Evolutionary conservation across 2,888 invertebrate genomes (phyloP).

Genomic region (Pseudanteris insignis): DNA sequence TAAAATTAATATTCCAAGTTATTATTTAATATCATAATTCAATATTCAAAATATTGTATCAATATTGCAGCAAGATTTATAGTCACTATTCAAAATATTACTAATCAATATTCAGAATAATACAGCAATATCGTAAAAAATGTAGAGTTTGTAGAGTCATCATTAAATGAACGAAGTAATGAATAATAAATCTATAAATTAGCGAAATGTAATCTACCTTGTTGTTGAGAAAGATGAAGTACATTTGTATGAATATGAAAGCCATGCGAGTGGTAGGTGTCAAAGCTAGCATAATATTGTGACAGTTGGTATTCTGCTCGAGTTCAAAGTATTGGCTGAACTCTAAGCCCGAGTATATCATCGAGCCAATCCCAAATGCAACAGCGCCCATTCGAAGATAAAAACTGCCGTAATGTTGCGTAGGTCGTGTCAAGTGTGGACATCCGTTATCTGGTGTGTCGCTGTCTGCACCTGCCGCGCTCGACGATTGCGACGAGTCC

Average conservation of each 20-base stretch:
- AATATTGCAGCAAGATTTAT: no score
- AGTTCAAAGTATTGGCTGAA: conserved; percentile 95
- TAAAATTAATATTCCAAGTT: no score
- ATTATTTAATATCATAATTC: no score
- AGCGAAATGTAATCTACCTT: conserved; percentile 79
- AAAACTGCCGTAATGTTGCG: conserved; percentile 89
- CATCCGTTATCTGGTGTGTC: conserved; percentile 56
- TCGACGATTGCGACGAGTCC: conserved; percentile 64
- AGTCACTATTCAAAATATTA: no score
- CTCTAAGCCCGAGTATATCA: conserved; percentile 95
- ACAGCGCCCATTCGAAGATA: conserved; percentile 93
- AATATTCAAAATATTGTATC: no score
- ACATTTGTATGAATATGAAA: conserved; percentile 97
- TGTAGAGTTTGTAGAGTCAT: no score
- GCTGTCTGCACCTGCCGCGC: conserved; percentile 62
- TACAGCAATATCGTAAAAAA: no score
- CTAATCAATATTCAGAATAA: no score
- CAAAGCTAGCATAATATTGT: conserved; percentile 87
- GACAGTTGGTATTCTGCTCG: conserved; percentile 89
- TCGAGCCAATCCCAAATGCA: conserved; percentile 95
- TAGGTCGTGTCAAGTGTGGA: conserved; percentile 66
- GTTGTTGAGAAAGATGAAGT: conserved; percentile 97
- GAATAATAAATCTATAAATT: no score
- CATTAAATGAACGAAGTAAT: no score
- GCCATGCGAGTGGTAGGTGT: conserved; percentile 93